Evolutionary conservation across 2,113 vertebrate genomes (phyloP).

Genomic region (Antechinus stuartii): DNA sequence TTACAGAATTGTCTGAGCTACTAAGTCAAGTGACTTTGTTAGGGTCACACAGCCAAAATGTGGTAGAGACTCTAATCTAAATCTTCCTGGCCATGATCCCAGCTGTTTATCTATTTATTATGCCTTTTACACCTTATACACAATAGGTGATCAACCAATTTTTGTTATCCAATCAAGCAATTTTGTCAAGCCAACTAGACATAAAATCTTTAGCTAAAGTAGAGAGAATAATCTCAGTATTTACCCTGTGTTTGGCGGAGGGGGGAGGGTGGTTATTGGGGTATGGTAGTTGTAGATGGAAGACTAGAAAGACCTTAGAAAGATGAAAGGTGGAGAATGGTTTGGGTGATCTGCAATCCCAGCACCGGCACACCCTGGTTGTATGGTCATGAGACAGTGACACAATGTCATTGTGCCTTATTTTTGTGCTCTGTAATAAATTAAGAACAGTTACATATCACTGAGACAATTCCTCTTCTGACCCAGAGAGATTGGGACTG

Average conservation of each 20-base stretch:
- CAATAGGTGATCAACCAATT: neutral
- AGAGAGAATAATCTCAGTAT: neutral
- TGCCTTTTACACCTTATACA: neutral
- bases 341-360: neutral
- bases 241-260: too few species aligned
- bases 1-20: neutral
- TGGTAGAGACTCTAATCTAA: fast-evolving
- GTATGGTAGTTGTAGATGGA: neutral
- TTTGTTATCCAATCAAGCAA: neutral
- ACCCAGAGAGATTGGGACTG: neutral
- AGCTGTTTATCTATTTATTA: neutral
- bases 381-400: neutral
- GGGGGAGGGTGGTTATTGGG: neutral
- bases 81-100: neutral
- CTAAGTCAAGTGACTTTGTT: neutral
- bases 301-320: neutral
- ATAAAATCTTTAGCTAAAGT: neutral
- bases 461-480: neutral
- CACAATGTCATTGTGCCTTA: neutral
- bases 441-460: neutral
- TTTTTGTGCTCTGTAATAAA: neutral
- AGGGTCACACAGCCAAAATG: fast-evolving
- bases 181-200: neutral
- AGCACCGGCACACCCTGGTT: fast-evolving
- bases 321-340: neutral